These are phyloP conservation scores for Mayetiola destructor DNA, from an alignment of 2,888 invertebrate genomes.

Conservation along the genomic window DNA sequence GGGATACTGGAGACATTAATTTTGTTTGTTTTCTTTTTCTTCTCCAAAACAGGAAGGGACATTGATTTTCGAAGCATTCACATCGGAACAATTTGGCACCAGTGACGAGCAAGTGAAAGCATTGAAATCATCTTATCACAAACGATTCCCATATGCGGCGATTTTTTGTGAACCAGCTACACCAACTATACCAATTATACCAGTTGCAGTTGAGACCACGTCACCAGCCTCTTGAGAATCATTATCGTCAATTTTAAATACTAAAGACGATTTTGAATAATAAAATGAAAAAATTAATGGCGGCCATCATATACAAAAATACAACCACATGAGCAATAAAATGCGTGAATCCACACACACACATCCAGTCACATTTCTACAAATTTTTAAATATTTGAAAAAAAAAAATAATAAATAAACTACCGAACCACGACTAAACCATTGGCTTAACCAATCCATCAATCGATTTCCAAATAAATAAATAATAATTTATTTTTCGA, in stretches of 20 bases:
- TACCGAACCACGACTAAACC: not conserved
- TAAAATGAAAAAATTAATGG: not conserved
- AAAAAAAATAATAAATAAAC: not conserved
- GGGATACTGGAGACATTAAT: not conserved
- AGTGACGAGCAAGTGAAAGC: conserved; percentile 52
- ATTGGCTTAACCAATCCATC: not conserved
- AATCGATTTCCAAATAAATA: not conserved
- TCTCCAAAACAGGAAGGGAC: conserved; percentile 55
- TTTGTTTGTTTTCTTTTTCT: not conserved
- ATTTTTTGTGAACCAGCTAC: conserved; percentile 45
- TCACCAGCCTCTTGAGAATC: not conserved
- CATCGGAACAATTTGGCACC: conserved; percentile 64
- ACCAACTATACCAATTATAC: conserved; percentile 16
- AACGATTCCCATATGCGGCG: conserved; percentile 63
- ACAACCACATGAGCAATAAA: too few relatives aligned
- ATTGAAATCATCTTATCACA: conserved; percentile 57
- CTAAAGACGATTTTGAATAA: conserved; percentile 6
- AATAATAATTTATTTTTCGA: not conserved
- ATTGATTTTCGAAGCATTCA: conserved; percentile 61
- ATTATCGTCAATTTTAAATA: not conserved
- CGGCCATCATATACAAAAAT: too few relatives aligned
- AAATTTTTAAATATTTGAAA: not conserved
- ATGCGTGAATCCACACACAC: not conserved
- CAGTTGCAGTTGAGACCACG: not conserved
- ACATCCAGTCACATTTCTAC: not conserved